Conservation (phyloP, 2,113 vertebrate species). For the Salvelinus sp. region DNA sequence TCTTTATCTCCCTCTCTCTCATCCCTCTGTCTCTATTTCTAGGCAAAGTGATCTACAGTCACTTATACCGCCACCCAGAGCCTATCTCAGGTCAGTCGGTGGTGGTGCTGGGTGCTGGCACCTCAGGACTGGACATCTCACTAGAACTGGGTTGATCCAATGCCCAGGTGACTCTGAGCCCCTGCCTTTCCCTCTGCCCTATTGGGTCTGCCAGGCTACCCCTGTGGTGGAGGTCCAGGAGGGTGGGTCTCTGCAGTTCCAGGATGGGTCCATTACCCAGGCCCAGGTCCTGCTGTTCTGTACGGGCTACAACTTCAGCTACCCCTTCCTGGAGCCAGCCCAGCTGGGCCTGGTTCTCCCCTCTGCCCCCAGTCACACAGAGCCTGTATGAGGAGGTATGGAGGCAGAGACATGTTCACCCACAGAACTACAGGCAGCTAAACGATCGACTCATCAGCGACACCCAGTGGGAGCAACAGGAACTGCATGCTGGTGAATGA, state of each 20-base stretch:
- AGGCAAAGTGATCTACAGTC: constrained; percentile 78
- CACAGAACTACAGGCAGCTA: constrained; percentile 51
- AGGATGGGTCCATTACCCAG: constrained; percentile 55
- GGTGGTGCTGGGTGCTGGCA: constrained; percentile 75
- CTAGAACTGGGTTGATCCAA: constrained; percentile 68
- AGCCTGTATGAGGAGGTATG: constrained; percentile 67
- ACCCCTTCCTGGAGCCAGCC: constrained; percentile 63
- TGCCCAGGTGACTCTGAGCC: constrained; percentile 73
- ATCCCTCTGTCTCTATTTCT: background rate
- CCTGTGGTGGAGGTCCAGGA: constrained; percentile 52
- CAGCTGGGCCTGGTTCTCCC: constrained; percentile 64
- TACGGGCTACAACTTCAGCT: constrained; percentile 80
- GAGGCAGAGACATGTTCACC: constrained; percentile 48
- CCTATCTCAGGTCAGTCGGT: constrained; percentile 67
- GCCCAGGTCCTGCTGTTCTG: constrained; percentile 77
- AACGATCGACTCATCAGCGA: constrained; percentile 66
- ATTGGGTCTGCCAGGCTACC: constrained; percentile 57
- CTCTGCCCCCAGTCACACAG: constrained; percentile 44
- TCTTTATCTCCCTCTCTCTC: constrained; percentile 5
- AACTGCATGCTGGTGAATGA: constrained; percentile 14
- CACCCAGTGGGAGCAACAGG: constrained; percentile 57
- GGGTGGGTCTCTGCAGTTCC: constrained; percentile 60
- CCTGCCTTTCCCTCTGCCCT: constrained; percentile 57
- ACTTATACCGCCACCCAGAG: constrained; percentile 71
- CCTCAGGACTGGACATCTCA: constrained; percentile 79